Conservation (phyloP, 1,140 invertebrate species). For the Brachionus plicatilis region DNA sequence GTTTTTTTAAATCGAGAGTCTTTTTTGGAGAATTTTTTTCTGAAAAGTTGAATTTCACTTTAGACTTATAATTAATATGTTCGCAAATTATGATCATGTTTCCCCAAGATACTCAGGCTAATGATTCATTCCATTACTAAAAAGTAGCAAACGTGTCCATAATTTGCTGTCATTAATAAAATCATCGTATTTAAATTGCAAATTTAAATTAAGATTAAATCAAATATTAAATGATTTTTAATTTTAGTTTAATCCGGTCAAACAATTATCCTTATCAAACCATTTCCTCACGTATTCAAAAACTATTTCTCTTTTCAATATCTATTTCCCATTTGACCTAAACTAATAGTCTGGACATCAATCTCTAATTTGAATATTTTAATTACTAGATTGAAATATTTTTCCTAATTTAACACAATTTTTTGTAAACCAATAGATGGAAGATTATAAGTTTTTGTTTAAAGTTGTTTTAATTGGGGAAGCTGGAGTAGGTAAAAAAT, state of each 20-base stretch:
- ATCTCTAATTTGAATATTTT: not conserved
- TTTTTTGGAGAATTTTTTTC: not conserved
- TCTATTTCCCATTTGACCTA: not conserved
- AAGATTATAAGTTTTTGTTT: constrained; percentile 95
- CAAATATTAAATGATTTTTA: constrained; percentile 4
- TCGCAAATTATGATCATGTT: not conserved
- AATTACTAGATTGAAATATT: not conserved
- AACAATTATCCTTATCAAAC: not conserved
- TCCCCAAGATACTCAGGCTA: not conserved
- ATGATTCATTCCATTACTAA: not conserved
- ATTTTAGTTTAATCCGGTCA: constrained; percentile 4
- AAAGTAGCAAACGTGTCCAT: not conserved
- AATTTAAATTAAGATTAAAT: constrained; percentile 8
- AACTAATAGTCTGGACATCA: not conserved
- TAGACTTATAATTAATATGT: not conserved
- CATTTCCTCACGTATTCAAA: not conserved
- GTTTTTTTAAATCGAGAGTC: not conserved
- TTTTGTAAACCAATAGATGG: constrained; percentile 62
- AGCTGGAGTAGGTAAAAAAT: constrained; percentile 49
- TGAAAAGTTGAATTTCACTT: not conserved
- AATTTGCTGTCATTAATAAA: not conserved
- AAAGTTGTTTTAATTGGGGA: constrained; percentile 78
- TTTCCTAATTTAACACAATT: not conserved
- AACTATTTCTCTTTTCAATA: not conserved
- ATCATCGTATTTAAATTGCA: not conserved